Percentiles rank a stretch among this genome's conserved stretches.
phyloP scores from a whole-genome alignment of 64 coral and sea anemone species.

The Stylophora pistillata region DNA sequence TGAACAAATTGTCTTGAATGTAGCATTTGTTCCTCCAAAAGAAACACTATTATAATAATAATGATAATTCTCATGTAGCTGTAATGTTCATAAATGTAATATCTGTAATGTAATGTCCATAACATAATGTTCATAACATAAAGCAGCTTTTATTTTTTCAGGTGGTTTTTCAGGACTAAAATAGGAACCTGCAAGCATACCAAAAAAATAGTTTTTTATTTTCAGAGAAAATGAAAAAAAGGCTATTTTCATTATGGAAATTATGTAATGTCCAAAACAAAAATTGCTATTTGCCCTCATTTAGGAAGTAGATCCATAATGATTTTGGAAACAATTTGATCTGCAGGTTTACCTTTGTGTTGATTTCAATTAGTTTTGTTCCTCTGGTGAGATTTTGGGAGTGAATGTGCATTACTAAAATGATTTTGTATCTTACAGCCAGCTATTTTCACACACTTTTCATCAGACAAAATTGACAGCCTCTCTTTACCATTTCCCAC shows the following conservation, averaged over 20 bases:
- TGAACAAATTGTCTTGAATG: too few relatives aligned
- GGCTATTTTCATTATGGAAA: neutral
- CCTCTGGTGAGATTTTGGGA: too few relatives aligned
- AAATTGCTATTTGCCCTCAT: neutral
- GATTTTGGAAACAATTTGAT: neutral
- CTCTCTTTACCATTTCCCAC: neutral
- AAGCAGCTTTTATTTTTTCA: neutral
- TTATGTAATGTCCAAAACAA: conserved; percentile 12
- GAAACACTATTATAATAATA: neutral
- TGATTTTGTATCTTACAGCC: conserved; percentile 8
- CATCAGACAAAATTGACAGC: neutral
- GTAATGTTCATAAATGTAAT: too few relatives aligned
- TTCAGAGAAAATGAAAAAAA: neutral
- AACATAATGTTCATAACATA: neutral
- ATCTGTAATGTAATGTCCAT: neutral
- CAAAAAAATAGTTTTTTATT: neutral
- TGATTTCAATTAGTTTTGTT: too few relatives aligned
- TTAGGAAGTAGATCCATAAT: neutral
- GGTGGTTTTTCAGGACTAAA: neutral
- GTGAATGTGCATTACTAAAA: neutral
- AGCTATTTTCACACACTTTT: neutral
- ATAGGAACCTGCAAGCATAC: neutral
- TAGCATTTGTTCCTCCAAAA: too few relatives aligned
- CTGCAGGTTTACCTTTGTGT: neutral
- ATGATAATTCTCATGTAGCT: neutral